These are phyloP conservation scores for Digitonthophagus gazella DNA, from an alignment of 2,888 invertebrate species.

Conservation along the genomic window DNA sequence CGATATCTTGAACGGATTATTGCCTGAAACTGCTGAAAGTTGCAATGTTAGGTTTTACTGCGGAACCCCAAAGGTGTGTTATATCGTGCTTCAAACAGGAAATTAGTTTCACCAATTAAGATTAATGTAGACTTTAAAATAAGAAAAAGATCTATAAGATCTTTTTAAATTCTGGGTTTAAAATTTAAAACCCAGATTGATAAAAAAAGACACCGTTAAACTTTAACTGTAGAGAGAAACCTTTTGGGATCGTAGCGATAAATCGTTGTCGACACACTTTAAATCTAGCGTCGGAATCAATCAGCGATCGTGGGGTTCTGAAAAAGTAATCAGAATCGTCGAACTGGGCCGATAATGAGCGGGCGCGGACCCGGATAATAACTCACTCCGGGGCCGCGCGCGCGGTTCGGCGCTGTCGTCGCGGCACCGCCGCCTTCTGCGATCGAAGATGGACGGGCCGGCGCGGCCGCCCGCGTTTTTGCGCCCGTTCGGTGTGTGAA, in stretches of 20 bases:
- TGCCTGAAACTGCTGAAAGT: not conserved
- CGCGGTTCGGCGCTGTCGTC: not conserved
- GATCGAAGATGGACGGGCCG: not conserved
- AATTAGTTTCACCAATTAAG: too few relatives aligned
- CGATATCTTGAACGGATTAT: not conserved
- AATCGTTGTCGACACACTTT: not conserved
- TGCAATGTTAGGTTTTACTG: not conserved
- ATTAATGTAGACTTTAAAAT: too few relatives aligned
- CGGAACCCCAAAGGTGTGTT: too few relatives aligned
- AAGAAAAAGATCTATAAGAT: too few relatives aligned
- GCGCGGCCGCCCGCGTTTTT: slow-evolving; percentile 49
- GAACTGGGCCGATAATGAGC: slow-evolving; percentile 12
- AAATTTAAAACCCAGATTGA: too few relatives aligned
- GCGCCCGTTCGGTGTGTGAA: slow-evolving; percentile 51
- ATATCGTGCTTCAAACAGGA: too few relatives aligned
- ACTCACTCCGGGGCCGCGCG: not conserved
- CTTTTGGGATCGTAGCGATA: too few relatives aligned
- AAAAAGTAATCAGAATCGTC: slow-evolving; percentile 12
- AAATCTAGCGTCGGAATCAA: not conserved
- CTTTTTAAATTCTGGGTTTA: too few relatives aligned
- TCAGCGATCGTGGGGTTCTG: slow-evolving; percentile 1
- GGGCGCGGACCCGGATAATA: slow-evolving; percentile 6
- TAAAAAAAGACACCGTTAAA: not conserved
- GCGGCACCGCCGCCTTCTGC: not conserved
- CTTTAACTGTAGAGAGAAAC: not conserved